Base-by-base conservation (phyloP, 2,888 invertebrate genomes). In the Drosophila hawaiiensis region DNA sequence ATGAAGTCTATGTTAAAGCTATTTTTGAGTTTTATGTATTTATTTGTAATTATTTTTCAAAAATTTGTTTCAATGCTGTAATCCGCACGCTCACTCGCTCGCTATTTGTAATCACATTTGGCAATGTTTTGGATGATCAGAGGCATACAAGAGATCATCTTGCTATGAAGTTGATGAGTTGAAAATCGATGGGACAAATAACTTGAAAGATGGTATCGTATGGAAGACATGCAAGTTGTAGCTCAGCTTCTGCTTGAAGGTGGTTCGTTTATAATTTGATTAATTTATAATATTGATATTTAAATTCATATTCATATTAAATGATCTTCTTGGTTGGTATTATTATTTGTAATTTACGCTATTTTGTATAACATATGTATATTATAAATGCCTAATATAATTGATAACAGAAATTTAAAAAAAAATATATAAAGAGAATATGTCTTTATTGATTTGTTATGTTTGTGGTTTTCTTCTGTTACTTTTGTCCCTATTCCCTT, bases 71-170 rank as follows among this genome's bases (percentile, higher is more conserved):
- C 16, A 25, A 16, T 65, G 50, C 43, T 61, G 53, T 29, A 59
- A 31, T 41, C 60, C 50, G 65, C 78, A 81, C 78, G 73, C 82
- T 78, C 78, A 78, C 78, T 78, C 78, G 82, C 78, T 78, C 73
- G 78, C 82, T 72, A 55, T 16, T 53, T 58, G 25, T 29, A 73
- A 66, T 75, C 74, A 78, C 74, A 64, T 33, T 37, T 54, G 52
- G 50, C 25, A 56, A 64, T 55, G 64, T 35, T 54, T 63, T 43
- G 37, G 73, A 72, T 61, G 31, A 62, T 58, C 58, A 31, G 33
- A 66, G 66, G 28, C 68, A 39, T 71, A 60, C 28, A 37, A 39
- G 41, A 70, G 35, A 37, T 19, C 43, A 37, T 41, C 61, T 52
- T 59, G 59, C 50, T 28, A 69, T 68, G 68, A 55, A 55, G 70